Evolutionary conservation across 2,797 vertebrate species (phyloP), one percentile per base, ranked within the genome.

Genomic region (Brachyrhaphis roseni): DNA sequence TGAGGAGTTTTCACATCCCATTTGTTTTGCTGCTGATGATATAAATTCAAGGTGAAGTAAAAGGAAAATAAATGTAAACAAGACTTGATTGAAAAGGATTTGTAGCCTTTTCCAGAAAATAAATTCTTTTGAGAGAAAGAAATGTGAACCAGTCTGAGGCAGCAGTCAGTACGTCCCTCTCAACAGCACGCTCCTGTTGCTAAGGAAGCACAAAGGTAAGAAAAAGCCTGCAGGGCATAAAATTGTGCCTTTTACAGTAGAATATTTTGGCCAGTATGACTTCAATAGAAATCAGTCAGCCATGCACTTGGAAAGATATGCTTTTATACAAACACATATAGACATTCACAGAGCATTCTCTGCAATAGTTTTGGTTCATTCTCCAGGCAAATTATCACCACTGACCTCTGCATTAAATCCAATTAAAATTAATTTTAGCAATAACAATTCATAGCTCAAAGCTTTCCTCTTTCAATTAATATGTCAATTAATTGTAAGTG

Each of bases 61-160:
- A 89, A 93, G 80, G 81, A 90, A 86, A 87, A 73, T 78, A 78
- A 8, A 80, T 39, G 74, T 85, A 82, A 84, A 88, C 88, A 68
- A 87, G 86, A 88, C 76, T 87, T 68, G 85, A 89, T 78, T 83
- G 88, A 92, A 94, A 89, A 84, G 91, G 88, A 87, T 81, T 83
- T 84, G 82, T 82, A 83, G 86, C 84, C 68, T 89, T 76, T 86
- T 87, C 81, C 84, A 41, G 8, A 86, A 81, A 90, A 86, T 73
- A 84, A 81, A 34, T 34, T 34, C 80, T 77, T 78, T 26, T 26
- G 43, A 57, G 26, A 75, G 77, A 71, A 72, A 74, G 74, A 72
- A 72, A 47, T 78, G 86, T 71, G 84, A 84, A 59, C 57, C 71
- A 68, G 78, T 78, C 74, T 26, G 55, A 78, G 71, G 82, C 49